A percentile compares a stretch with the other conserved stretches of the same genome.
These are phyloP conservation scores for Hyposoter dolosus DNA, from an alignment of 2,888 invertebrate species.

Conservation along the genomic window DNA sequence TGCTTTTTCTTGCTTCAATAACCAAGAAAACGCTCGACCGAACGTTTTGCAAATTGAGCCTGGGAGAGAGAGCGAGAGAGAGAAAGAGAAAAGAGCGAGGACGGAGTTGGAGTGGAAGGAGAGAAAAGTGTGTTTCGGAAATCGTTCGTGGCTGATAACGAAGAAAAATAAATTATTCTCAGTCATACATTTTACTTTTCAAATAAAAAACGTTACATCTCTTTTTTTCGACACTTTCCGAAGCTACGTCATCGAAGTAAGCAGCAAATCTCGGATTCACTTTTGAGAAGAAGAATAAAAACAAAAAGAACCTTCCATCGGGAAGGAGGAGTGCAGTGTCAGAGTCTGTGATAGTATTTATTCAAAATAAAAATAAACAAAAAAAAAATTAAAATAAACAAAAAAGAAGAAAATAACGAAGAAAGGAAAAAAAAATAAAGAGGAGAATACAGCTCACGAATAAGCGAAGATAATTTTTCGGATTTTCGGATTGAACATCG, in stretches of 20 bases:
- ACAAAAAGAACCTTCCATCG: constrained; percentile 57
- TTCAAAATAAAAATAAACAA: constrained; percentile 78
- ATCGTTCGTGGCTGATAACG: constrained; percentile 15
- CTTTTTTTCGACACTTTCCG: constrained; percentile 46
- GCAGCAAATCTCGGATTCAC: constrained; percentile 47
- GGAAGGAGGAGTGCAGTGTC: constrained; percentile 76
- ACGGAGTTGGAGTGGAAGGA: neutral
- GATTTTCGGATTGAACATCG: neutral
- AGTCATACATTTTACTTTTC: constrained; percentile 18
- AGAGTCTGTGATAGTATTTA: constrained; percentile 84
- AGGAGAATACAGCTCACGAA: constrained; percentile 37
- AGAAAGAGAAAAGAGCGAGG: constrained; percentile 33
- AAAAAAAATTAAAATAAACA: constrained; percentile 45
- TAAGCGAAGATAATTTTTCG: neutral
- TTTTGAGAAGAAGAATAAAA: constrained; percentile 42
- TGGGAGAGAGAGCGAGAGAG: constrained; percentile 43
- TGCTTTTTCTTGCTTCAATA: constrained; percentile 50
- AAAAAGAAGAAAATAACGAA: constrained; percentile 55
- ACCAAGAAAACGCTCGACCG: constrained; percentile 40
- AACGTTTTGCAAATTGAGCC: constrained; percentile 50
- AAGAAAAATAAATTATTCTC: constrained; percentile 29
- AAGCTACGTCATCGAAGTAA: constrained; percentile 35
- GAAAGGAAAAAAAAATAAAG: constrained; percentile 38
- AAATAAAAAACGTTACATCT: constrained; percentile 8
- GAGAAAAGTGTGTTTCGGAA: constrained; percentile 40